These are phyloP conservation scores for Eupithecia insigniata DNA, from an alignment of 2,888 invertebrate genomes.

Conservation along the genomic window DNA sequence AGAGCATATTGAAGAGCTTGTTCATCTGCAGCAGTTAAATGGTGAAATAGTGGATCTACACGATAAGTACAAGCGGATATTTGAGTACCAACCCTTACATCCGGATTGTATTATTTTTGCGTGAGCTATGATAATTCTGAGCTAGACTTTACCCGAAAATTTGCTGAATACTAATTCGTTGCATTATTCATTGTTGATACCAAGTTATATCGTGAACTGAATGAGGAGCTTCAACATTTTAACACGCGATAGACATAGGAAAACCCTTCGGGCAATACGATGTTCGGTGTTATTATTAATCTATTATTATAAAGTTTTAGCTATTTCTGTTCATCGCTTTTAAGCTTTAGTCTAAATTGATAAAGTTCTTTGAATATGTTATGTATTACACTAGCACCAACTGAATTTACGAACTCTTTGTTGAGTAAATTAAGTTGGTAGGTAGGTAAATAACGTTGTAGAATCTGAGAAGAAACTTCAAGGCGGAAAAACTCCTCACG, in stretches of 20 bases:
- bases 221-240: not conserved
- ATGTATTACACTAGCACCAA: not conserved
- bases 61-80: not conserved
- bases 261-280: not conserved
- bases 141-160: constrained; percentile 26
- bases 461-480: not conserved
- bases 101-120: constrained; percentile 33
- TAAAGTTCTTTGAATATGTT: not conserved
- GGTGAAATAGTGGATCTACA: not conserved
- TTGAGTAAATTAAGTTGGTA: not conserved
- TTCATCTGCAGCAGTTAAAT: no score
- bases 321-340: not conserved
- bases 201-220: not conserved
- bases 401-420: not conserved
- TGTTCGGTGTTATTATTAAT: not conserved
- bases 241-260: not conserved
- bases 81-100: constrained; percentile 7
- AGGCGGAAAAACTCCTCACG: not conserved
- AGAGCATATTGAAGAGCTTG: no score
- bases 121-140: constrained; percentile 28
- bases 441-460: not conserved
- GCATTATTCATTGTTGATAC: constrained; percentile 24
- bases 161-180: constrained; percentile 25
- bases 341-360: not conserved
- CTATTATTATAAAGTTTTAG: not conserved